Evolutionary conservation across 2,888 invertebrate genomes (phyloP).

Genomic region (Tetragnatha montana): DNA sequence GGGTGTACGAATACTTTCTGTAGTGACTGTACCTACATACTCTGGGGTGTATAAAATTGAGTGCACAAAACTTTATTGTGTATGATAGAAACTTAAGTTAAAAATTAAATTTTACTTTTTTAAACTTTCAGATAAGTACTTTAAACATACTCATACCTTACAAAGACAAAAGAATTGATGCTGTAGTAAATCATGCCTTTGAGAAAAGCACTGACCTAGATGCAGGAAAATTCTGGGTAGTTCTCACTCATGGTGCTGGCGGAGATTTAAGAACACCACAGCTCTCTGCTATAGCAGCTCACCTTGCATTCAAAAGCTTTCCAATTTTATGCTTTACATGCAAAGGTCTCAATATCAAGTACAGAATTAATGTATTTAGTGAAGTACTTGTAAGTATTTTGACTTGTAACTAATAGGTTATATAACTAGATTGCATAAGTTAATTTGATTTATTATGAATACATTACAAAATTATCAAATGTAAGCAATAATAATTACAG

Average conservation of each 20-base stretch:
- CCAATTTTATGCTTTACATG: constrained; percentile 55
- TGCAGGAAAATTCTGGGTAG: constrained; percentile 26
- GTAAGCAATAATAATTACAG: too few species aligned
- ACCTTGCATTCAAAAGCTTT: constrained; percentile 23
- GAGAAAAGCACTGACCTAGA: not conserved
- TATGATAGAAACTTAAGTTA: not conserved
- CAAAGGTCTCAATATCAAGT: constrained; percentile 56
- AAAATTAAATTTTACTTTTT: constrained; percentile 17
- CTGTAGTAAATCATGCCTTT: constrained; percentile 3
- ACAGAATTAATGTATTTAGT: constrained; percentile 38
- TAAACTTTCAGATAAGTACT: not conserved
- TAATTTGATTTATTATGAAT: too few species aligned
- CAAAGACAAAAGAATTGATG: constrained; percentile 27
- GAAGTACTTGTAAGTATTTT: constrained; percentile 52
- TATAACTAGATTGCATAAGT: not conserved
- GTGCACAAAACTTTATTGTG: too few species aligned
- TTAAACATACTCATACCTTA: constrained; percentile 31
- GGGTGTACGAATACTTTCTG: too few species aligned
- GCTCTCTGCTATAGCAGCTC: constrained; percentile 21
- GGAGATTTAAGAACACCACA: constrained; percentile 59
- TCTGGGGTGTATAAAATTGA: too few species aligned
- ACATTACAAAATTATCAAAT: too few species aligned
- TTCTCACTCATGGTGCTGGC: constrained; percentile 63
- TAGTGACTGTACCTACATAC: too few species aligned
- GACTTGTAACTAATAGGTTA: not conserved